Conservation (phyloP, 2,113 vertebrate species). For the Cranoglanis bouderius region DNA sequence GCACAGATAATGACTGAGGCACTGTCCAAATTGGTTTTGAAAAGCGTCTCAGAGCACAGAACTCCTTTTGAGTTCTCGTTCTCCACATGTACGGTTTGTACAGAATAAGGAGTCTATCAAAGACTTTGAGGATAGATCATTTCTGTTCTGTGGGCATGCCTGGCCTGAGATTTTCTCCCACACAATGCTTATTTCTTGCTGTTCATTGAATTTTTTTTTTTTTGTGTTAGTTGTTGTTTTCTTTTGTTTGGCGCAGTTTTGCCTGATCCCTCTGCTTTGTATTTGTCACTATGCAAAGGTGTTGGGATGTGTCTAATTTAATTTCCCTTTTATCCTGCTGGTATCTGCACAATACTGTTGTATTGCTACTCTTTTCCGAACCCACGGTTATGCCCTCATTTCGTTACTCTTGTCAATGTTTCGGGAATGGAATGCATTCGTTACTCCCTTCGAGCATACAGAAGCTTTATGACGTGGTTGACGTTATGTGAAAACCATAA, state of each 20-base stretch:
- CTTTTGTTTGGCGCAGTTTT: constrained; percentile 55
- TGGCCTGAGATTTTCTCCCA: constrained; percentile 38
- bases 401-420: constrained; percentile 56
- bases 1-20: constrained; percentile 84
- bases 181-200: constrained; percentile 51
- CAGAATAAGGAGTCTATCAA: constrained; percentile 5
- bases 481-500: constrained; percentile 93
- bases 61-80: constrained; percentile 4
- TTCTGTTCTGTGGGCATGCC: constrained; percentile 61
- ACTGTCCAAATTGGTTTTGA: neutral
- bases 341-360: constrained; percentile 10
- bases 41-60: neutral
- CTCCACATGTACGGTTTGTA: constrained; percentile 6
- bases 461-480: constrained; percentile 81
- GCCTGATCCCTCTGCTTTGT: constrained; percentile 65
- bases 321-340: constrained; percentile 1
- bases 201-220: constrained; percentile 48
- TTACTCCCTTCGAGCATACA: constrained; percentile 63
- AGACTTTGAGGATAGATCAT: constrained; percentile 65
- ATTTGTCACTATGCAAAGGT: constrained; percentile 60
- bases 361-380: constrained; percentile 51
- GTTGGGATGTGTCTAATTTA: constrained; percentile 53
- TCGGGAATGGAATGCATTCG: constrained; percentile 57
- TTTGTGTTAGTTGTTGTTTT: too few relatives aligned
- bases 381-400: constrained; percentile 38